phyloP scores from a whole-genome alignment of 2,888 invertebrate species.

The Microchrysa polita region DNA sequence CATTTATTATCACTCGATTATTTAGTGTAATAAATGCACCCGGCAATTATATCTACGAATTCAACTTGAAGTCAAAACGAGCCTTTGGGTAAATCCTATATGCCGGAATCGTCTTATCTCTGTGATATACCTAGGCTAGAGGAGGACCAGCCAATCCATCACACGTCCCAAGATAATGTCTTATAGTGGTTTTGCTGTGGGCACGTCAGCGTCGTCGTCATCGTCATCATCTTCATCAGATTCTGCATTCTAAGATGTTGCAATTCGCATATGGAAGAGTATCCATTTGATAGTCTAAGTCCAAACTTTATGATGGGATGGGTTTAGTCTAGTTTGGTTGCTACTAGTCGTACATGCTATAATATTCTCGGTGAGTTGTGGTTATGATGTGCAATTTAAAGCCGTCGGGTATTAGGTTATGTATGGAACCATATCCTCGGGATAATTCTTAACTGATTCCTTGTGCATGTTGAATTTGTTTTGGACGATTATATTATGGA shows the following conservation, averaged over 20 bases:
- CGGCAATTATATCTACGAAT: conserved; percentile 22
- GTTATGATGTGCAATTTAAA: conserved; percentile 28
- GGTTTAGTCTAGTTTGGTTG: background rate
- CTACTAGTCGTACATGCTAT: background rate
- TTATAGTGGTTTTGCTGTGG: conserved; percentile 6
- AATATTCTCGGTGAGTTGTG: conserved; percentile 18
- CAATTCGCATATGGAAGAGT: conserved; percentile 4
- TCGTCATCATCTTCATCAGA: no score
- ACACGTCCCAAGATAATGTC: background rate
- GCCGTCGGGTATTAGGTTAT: conserved; percentile 30
- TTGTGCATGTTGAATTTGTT: background rate
- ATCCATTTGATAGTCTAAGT: no score
- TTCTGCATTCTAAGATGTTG: background rate
- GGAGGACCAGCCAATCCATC: no score
- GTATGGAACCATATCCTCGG: conserved; percentile 18
- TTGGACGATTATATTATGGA: background rate
- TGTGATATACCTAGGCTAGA: no score
- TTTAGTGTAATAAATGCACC: conserved; percentile 25
- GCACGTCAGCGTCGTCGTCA: background rate
- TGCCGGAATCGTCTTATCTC: background rate
- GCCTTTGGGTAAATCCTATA: conserved; percentile 18
- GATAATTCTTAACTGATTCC: conserved; percentile 24
- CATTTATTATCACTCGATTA: conserved; percentile 13
- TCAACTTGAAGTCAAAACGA: conserved; percentile 13
- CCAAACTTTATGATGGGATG: background rate